phyloP scores from a whole-genome alignment of 2,113 vertebrate species.

The Aphelocoma coerulescens region DNA sequence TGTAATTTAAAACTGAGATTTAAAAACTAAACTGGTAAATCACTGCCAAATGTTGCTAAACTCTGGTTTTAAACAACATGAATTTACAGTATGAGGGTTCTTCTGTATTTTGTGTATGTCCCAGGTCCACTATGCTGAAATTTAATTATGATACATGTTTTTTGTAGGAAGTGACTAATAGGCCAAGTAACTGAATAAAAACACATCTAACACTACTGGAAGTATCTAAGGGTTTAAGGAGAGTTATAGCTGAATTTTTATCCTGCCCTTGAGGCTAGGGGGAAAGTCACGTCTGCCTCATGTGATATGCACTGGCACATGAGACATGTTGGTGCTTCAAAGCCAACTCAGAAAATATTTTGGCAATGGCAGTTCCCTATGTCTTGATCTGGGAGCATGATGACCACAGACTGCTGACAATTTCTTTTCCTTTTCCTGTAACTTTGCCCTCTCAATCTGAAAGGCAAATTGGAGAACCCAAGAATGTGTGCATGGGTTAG shows the following conservation, averaged over 20 bases:
- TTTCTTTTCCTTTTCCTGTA: neutral
- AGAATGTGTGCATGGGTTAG: neutral
- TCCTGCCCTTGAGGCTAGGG: neutral
- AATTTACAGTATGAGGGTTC: neutral
- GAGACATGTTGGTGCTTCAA: neutral
- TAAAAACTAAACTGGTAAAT: neutral
- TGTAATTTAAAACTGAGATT: neutral
- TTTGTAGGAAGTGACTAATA: neutral
- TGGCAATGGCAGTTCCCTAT: neutral
- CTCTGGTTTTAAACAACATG: neutral
- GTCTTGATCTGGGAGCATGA: neutral
- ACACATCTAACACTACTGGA: neutral
- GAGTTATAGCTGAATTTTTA: neutral
- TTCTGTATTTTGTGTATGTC: neutral
- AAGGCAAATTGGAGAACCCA: neutral
- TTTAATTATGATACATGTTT: neutral
- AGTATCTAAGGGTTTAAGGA: neutral
- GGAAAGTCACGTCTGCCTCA: neutral
- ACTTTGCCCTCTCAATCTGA: neutral
- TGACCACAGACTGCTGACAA: neutral
- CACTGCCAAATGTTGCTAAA: neutral
- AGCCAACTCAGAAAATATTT: neutral
- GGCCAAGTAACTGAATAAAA: neutral
- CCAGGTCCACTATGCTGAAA: neutral
- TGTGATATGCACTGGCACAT: neutral